Evolutionary conservation across 2,797 vertebrate species (phyloP), one percentile per base, ranked within the genome.

Genomic region (Oreochromis grahami): DNA sequence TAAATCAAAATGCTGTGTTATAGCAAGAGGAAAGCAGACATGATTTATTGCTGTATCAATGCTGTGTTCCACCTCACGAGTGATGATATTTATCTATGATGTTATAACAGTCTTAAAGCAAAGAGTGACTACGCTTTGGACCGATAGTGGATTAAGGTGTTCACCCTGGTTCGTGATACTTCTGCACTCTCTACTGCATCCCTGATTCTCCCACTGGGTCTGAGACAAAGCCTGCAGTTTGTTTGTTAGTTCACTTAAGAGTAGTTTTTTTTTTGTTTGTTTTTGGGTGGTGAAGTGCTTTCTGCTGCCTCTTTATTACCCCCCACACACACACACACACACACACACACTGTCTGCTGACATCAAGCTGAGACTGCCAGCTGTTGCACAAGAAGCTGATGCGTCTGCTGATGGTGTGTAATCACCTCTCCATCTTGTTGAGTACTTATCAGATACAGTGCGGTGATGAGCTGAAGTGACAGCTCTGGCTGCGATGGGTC

Each of bases 351-450:
- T 21, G 6, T 74, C 8, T 58, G 1, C 36, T 81, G 68, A 45
- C 78, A 41, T 3, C 1, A 3, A 80, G 34, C 72, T 76, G 70
- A 58, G 17, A 43, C 70, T 48, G 11, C 50, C 81, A 77, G 82
- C 85, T 91, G 84, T 80, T 83, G 29, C 56, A 53, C 51, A 38
- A 68, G 50, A 82, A 55, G 72, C 77, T 50, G 45, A 77, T 80
- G 45, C 9, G 45, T n/a, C 80, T 24, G 9, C 74, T 43, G 21
- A 55, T 51, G 70, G 34, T 58, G 13, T 10, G 10, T 52, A 77
- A 77, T 89, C 77, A 52, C 45, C 14, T 72, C 72, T 81, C 50
- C 41, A 53, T 81, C 80, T 84, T 76, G 53, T 86, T 82, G 38
- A 84, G 78, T 52, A 65, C 58, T 89, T 82, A 68, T 72, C 82